Evolutionary conservation across 2,888 invertebrate species (phyloP).

Genomic region (Chaetogeoica ovagalla): DNA sequence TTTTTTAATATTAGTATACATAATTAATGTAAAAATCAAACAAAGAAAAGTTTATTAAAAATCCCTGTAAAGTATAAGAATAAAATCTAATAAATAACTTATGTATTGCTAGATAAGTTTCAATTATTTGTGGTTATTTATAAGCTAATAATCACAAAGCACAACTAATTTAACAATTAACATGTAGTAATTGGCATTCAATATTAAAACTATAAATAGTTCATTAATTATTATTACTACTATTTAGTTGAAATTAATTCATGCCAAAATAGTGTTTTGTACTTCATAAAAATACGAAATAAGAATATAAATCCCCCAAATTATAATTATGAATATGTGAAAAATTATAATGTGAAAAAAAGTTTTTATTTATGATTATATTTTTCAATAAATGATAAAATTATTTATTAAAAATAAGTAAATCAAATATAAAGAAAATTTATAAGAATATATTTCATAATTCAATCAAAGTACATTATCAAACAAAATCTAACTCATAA

Average conservation of each 20-base stretch:
- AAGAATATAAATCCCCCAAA: conserved; percentile 24
- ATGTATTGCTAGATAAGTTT: conserved; percentile 11
- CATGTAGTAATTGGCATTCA: conserved; percentile 20
- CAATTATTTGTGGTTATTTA: conserved; percentile 17
- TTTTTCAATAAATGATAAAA: not conserved
- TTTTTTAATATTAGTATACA: conserved; percentile 6
- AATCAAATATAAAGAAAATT: conserved; percentile 15
- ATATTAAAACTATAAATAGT: conserved; percentile 26
- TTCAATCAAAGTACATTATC: conserved; percentile 7
- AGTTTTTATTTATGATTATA: not conserved
- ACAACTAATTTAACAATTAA: conserved; percentile 30
- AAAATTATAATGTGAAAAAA: too few species aligned
- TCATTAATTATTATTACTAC: conserved; percentile 11
- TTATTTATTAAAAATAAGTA: conserved; percentile 6
- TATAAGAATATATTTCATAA: conserved; percentile 11
- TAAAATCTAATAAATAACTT: conserved; percentile 22
- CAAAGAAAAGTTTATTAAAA: conserved; percentile 1
- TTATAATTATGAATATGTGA: not conserved
- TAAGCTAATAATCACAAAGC: conserved; percentile 4
- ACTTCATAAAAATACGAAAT: conserved; percentile 21
- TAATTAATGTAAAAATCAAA: not conserved
- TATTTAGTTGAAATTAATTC: conserved; percentile 19
- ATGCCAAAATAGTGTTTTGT: conserved; percentile 37
- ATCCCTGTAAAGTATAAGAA: conserved; percentile 47
- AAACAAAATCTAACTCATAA: conserved; percentile 30